Evolutionary conservation across 2,888 invertebrate genomes (phyloP).

Genomic region (Leucozona laternaria): DNA sequence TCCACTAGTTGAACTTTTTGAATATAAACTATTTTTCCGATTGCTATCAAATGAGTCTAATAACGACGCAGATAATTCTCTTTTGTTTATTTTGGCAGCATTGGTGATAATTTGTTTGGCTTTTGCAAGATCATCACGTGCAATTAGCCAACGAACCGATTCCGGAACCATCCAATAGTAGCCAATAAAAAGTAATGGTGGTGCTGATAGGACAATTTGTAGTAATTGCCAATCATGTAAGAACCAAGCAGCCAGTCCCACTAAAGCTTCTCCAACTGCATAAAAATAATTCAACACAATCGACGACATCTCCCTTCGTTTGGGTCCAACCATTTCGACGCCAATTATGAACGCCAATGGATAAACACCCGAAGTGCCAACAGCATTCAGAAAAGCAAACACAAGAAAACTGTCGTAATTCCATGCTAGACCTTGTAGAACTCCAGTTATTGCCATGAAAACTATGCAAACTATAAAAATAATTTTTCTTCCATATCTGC

Average conservation of each 20-base stretch:
- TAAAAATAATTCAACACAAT: slow-evolving; percentile 87
- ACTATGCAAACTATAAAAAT: slow-evolving; percentile 86
- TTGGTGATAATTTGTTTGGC: slow-evolving; percentile 85
- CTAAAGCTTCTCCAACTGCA: slow-evolving; percentile 87
- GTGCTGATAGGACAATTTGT: slow-evolving; percentile 86
- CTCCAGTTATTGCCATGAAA: slow-evolving; percentile 86
- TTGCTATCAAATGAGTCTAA: slow-evolving; percentile 83
- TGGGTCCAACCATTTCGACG: slow-evolving; percentile 87
- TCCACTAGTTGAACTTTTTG: background rate
- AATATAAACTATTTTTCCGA: slow-evolving; percentile 49
- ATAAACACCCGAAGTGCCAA: slow-evolving; percentile 87
- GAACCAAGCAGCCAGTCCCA: slow-evolving; percentile 86
- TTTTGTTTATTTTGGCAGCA: slow-evolving; percentile 86
- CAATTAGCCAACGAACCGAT: slow-evolving; percentile 88
- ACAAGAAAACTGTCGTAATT: slow-evolving; percentile 85
- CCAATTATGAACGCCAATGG: slow-evolving; percentile 87
- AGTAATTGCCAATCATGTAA: slow-evolving; percentile 86
- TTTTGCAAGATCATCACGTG: slow-evolving; percentile 85
- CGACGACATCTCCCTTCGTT: slow-evolving; percentile 86
- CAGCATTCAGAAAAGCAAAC: slow-evolving; percentile 85
- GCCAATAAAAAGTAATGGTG: slow-evolving; percentile 85
- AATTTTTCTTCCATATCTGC: slow-evolving; percentile 86
- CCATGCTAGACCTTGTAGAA: slow-evolving; percentile 85
- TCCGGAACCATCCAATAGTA: slow-evolving; percentile 88
- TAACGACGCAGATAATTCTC: slow-evolving; percentile 83